Evolutionary conservation across 2,888 invertebrate genomes (phyloP).

Genomic region (Cosmorhoe ocellata): DNA sequence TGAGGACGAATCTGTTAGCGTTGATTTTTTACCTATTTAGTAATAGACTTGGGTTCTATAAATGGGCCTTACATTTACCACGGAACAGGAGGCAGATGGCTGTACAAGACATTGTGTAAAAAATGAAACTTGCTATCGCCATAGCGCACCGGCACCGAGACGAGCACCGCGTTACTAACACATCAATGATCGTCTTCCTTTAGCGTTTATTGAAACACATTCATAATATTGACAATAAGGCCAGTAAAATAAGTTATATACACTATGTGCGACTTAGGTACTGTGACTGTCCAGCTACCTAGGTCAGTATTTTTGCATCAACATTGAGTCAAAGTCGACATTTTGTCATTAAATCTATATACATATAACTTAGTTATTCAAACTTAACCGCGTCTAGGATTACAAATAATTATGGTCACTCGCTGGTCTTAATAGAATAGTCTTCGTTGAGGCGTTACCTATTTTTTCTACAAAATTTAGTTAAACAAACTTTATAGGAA

Average conservation of each 20-base stretch:
- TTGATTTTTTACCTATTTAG: slow-evolving; percentile 30
- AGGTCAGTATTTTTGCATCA: too few species aligned
- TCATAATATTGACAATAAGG: slow-evolving; percentile 36
- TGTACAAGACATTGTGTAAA: slow-evolving; percentile 14
- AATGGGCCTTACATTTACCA: slow-evolving; percentile 36
- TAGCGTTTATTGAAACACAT: slow-evolving; percentile 17
- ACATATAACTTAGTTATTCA: too few species aligned
- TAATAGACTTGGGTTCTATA: slow-evolving; percentile 10
- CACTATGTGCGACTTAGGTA: too few species aligned
- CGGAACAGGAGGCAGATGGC: slow-evolving; percentile 21
- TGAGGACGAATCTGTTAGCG: slow-evolving; percentile 42
- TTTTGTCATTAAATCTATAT: too few species aligned
- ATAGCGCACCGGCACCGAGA: slow-evolving; percentile 25
- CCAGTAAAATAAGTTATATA: slow-evolving; percentile 10
- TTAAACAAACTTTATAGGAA: too few species aligned
- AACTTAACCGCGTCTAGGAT: too few species aligned
- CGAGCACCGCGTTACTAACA: slow-evolving; percentile 29
- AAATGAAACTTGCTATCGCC: slow-evolving; percentile 21
- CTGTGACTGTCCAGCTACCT: too few species aligned
- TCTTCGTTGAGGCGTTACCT: too few species aligned
- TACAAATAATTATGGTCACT: too few species aligned
- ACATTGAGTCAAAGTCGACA: too few species aligned
- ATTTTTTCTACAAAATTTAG: too few species aligned
- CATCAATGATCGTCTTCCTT: slow-evolving; percentile 24
- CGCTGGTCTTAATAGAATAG: too few species aligned